Base-by-base conservation (phyloP, 92 coral and sea anemone species). In the Heliopora coerulea region DNA sequence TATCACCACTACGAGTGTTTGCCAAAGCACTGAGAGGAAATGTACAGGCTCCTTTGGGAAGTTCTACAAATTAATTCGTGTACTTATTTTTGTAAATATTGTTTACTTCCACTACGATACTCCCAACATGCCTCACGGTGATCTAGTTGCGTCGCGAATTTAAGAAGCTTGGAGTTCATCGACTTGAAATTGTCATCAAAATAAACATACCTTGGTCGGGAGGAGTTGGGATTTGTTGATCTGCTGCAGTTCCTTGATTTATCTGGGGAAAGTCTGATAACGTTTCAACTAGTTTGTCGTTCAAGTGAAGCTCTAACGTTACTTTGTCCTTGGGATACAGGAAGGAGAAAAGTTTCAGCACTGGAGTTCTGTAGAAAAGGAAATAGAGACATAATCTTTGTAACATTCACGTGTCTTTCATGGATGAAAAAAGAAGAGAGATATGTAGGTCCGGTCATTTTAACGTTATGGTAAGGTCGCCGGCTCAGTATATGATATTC, bases 21-120 rank as follows among this genome's bases (percentile, higher is more conserved):
- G 99, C 99, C 74, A 95, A 75, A 26, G 99, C 86, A 62, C 99
- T 88, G 18, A 95, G 91, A 33, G 99, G 99, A 66, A 95, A 95
- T 34, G 96, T 90, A 56, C 99, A 95, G n/a, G 97, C 86, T 26
- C 99, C 99, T 73, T 90, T 91, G 1, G 96, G 99, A 90, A 82
- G 83, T 82, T 92, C 99, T 95, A 49, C 17, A 35, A 37, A 20
- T 11, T 32, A 31, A 32, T 26, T 9, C 29, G 9, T 11, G 3
- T n/a, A n/a, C n/a, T n/a, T n/a, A n/a, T n/a, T n/a, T n/a, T n/a
- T n/a, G n/a, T n/a, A n/a, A n/a, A n/a, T n/a, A n/a, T n/a, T n/a
- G n/a, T n/a, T n/a, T n/a, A n/a, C n/a, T n/a, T n/a, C n/a, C n/a
- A n/a, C n/a, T n/a, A n/a, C n/a, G n/a, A n/a, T n/a, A n/a, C n/a